Evolutionary conservation across 2,797 vertebrate species (phyloP), one percentile per base, ranked within the genome.

Genomic region (Sandelia bainsii): DNA sequence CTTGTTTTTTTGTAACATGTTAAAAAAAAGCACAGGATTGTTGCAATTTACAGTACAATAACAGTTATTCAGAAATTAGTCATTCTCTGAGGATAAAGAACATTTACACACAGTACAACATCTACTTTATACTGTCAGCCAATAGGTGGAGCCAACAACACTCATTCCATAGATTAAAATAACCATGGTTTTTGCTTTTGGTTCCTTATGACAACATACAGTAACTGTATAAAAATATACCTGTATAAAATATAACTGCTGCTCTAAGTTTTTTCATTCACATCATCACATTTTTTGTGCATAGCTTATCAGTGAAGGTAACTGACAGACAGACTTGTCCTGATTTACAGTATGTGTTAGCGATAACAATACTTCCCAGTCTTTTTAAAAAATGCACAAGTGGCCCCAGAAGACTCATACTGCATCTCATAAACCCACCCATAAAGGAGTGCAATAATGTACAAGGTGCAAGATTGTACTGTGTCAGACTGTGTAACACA

Each of bases 91-190:
- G 34, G 34, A 37, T 37, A 37, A 37, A 8, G 10, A n/a, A 29
- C 3, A 7, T n/a, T 44, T 34, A 8, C 45, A 34, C 17, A 17
- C 32, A 25, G 25, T 25, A 25, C 25, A 25, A 25, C 25, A 25
- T 25, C 4, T 25, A 34, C 34, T 34, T 34, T 44, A 6, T 22
- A n/a, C 20, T 25, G 22, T 22, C 19, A 34, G 53, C 51, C 59
- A 77, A 72, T 1, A 85, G 76, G 59, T 58, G 79, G 69, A 57
- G 79, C 62, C 60, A 82, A 3, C 5, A 44, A 50, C 50, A 42
- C 52, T 1, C 49, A 72, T 17, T 5, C 16, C 17, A 19, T 5
- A 6, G 42, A 19, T 16, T 3, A 27, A 5, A 39, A 13, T 32
- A 6, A 23, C 17, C 14, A 48, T 9, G 16, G 16, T 14, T 34